Conservation (phyloP, 2,888 invertebrate genomes). For the Drosophila putrida region DNA sequence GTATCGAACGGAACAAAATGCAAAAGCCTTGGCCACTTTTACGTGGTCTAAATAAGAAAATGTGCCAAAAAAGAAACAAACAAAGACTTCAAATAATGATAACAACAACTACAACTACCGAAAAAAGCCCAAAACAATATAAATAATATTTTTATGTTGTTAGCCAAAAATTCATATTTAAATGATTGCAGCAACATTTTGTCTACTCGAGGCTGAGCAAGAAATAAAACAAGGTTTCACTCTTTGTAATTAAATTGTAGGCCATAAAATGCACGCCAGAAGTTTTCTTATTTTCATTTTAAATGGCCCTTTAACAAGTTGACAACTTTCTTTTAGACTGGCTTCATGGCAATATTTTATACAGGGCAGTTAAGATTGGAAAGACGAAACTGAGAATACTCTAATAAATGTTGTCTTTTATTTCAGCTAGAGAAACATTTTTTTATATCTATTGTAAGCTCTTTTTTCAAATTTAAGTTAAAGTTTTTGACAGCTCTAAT, state of each 20-base stretch:
- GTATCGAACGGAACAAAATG: conserved; percentile 26
- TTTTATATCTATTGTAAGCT: too few species aligned
- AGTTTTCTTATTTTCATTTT: conserved; percentile 42
- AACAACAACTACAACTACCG: conserved; percentile 15
- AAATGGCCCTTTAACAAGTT: conserved; percentile 41
- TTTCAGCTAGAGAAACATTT: background rate
- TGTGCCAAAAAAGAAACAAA: conserved; percentile 30
- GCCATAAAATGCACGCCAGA: conserved; percentile 52
- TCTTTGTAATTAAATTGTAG: conserved; percentile 51
- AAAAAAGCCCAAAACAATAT: conserved; percentile 34
- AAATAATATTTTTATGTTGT: conserved; percentile 55
- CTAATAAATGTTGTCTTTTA: background rate
- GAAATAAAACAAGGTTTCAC: conserved; percentile 59
- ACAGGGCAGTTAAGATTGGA: background rate
- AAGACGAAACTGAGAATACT: background rate
- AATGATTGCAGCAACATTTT: conserved; percentile 36
- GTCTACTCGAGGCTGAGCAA: conserved; percentile 23
- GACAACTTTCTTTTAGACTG: conserved; percentile 66
- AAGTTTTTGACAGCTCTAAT: too few species aligned
- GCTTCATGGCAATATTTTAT: background rate
- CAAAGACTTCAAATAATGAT: conserved; percentile 4
- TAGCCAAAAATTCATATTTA: conserved; percentile 34
- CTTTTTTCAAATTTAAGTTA: too few species aligned
- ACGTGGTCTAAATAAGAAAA: conserved; percentile 76
- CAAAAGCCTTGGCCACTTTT: conserved; percentile 61